A percentile compares a stretch with the other conserved stretches of the same genome.
phyloP scores from a whole-genome alignment of 2,113 vertebrate genomes.

The Alligator sinensis region DNA sequence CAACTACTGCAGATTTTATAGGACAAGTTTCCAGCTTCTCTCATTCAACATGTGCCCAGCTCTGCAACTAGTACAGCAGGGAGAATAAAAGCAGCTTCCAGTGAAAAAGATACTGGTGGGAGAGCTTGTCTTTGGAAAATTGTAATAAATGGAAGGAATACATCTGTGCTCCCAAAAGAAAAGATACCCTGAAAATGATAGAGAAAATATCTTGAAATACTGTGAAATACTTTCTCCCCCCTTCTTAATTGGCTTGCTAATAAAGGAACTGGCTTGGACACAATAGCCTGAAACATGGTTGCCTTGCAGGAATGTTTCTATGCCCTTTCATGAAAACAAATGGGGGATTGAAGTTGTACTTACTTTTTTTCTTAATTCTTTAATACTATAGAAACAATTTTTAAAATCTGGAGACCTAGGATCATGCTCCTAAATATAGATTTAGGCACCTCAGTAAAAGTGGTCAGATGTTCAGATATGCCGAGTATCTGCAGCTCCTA shows the following conservation, averaged over 20 bases:
- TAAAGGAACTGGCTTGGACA: background rate
- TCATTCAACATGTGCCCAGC: slow-evolving; percentile 43
- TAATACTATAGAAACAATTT: background rate
- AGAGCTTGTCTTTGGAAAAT: slow-evolving; percentile 19
- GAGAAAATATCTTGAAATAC: background rate
- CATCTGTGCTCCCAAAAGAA: background rate
- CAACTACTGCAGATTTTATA: slow-evolving; percentile 64
- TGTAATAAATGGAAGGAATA: slow-evolving; percentile 29
- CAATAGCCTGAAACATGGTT: background rate
- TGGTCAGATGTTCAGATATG: background rate
- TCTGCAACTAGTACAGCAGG: slow-evolving; percentile 36
- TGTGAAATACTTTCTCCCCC: background rate
- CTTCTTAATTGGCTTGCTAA: background rate
- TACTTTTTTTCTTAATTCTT: background rate
- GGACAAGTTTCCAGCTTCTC: slow-evolving; percentile 60
- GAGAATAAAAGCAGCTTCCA: slow-evolving; percentile 40
- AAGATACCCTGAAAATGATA: background rate
- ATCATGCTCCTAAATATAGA: background rate
- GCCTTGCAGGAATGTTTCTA: background rate
- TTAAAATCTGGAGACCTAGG: background rate
- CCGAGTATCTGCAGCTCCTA: background rate
- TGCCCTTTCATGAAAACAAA: background rate
- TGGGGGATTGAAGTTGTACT: background rate
- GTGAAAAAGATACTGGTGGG: slow-evolving; percentile 8
- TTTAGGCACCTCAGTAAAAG: background rate